phyloP scores from a whole-genome alignment of 2,888 invertebrate species.

The Brenthis daphne region DNA sequence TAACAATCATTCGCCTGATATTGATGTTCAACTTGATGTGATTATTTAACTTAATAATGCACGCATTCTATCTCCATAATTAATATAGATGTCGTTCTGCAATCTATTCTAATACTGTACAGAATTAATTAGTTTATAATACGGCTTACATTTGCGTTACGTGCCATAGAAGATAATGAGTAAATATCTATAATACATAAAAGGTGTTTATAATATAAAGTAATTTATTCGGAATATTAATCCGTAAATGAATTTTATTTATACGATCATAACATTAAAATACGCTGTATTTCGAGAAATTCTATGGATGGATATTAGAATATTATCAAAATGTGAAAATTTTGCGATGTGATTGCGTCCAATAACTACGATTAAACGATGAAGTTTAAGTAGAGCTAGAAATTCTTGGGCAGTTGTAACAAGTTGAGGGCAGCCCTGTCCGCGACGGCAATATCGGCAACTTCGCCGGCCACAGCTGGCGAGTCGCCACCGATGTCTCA shows the following conservation, averaged over 20 bases:
- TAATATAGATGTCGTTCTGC: slow-evolving; percentile 34
- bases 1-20: neutral
- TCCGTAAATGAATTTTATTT: too few relatives aligned
- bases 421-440: slow-evolving; percentile 70
- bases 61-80: slow-evolving; percentile 29
- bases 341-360: slow-evolving; percentile 2
- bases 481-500: slow-evolving; percentile 75
- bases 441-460: slow-evolving; percentile 74
- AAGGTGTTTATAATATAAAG: too few relatives aligned
- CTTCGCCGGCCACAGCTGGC: slow-evolving; percentile 75
- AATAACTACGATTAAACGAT: slow-evolving; percentile 57
- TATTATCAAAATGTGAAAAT: neutral
- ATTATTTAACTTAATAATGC: slow-evolving; percentile 31
- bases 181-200: neutral
- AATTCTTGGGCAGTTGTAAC: slow-evolving; percentile 76
- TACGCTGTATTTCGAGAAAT: too few relatives aligned
- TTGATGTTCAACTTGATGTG: slow-evolving; percentile 20
- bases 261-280: neutral
- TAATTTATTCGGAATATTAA: too few relatives aligned
- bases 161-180: slow-evolving; percentile 7
- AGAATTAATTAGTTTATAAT: slow-evolving; percentile 36
- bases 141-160: slow-evolving; percentile 25
- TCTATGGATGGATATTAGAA: neutral
- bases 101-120: slow-evolving; percentile 39
- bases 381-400: slow-evolving; percentile 63